Evolutionary conservation across 1,140 invertebrate genomes (phyloP).

Genomic region (Zaprionus lachaisei): DNA sequence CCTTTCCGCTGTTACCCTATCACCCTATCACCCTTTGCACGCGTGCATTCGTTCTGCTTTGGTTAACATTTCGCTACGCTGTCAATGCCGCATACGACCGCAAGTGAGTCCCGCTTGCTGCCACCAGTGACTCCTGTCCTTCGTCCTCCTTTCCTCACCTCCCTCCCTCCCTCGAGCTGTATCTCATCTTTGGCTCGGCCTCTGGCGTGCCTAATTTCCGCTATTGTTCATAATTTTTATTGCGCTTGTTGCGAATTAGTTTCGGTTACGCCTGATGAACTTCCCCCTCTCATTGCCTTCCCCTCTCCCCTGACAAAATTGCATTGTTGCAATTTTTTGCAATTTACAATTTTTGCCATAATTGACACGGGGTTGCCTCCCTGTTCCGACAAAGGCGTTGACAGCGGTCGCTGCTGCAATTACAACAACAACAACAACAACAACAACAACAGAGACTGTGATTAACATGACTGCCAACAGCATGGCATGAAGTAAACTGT

Average conservation of each 20-base stretch:
- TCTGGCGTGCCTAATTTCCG: conserved; percentile 74
- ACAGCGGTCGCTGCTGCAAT: conserved; percentile 49
- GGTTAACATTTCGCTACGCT: conserved; percentile 79
- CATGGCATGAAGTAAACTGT: background rate
- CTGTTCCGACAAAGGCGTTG: conserved; percentile 59
- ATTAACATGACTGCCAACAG: conserved; percentile 70
- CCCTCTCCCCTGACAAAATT: conserved; percentile 8
- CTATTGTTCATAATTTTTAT: conserved; percentile 84
- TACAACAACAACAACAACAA: conserved; percentile 31
- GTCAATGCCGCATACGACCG: conserved; percentile 70
- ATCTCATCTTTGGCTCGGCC: conserved; percentile 19
- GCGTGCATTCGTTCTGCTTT: conserved; percentile 72
- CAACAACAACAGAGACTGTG: conserved; percentile 49
- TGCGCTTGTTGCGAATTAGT: conserved; percentile 83
- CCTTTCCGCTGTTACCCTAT: background rate
- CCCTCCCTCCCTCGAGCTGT: background rate
- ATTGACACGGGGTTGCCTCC: conserved; percentile 65
- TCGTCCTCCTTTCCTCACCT: background rate
- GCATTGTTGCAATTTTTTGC: conserved; percentile 76
- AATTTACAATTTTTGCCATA: conserved; percentile 78
- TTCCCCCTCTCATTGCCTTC: background rate
- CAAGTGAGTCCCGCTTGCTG: conserved; percentile 40
- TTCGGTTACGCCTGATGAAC: conserved; percentile 69
- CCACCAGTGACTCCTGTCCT: conserved; percentile 46
- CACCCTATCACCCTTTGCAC: conserved; percentile 20